Evolutionary conservation across 2,797 vertebrate genomes (phyloP), one percentile per base, ranked within the genome.

Genomic region (Lagodon rhomboides): DNA sequence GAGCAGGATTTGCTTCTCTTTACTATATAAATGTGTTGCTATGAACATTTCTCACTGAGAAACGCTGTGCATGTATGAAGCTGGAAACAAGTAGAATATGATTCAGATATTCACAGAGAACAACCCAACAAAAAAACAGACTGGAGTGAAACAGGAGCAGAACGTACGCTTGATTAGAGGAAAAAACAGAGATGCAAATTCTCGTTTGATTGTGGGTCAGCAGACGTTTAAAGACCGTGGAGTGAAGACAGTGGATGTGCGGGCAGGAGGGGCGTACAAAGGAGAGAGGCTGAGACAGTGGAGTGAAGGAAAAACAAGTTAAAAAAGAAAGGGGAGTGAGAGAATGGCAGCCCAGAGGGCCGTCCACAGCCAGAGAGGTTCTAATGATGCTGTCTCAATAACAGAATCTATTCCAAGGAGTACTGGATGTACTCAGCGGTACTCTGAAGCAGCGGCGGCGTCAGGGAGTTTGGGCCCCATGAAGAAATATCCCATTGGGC

Each of bases 371-470:
- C 43, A 83, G 76, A 89, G 82, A 82, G 75, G 44, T 83, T 82
- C 80, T 85, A 87, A 88, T 86, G 86, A 83, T 84, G 75, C 71
- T 20, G 73, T 88, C 87, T 90, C 75, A 68, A 64, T 83, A 88
- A 86, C 71, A 89, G 77, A 87, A 68, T 63, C 61, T 54, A 72
- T 51, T 75, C 62, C 59, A 62, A 22, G 55, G 75, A 80, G 43
- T 44, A 58, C 70, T 75, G 58, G 66, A 61, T 84, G 62, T 77
- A 61, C 74, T 81, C 9, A 1, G 70, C 67, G 73, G 70, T 78
- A 63, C 70, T 79, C n/a, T 79, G 41, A 77, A 71, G 68, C 70
- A 73, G 34, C 0, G 34, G 34, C 34, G 5, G 7, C 1, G 8
- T 34, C 34, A 34, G 7, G 7, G 34, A 34, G 8, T 34, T 34